Conservation (phyloP, 2,888 invertebrate genomes). For the Steinernema scapterisci region DNA sequence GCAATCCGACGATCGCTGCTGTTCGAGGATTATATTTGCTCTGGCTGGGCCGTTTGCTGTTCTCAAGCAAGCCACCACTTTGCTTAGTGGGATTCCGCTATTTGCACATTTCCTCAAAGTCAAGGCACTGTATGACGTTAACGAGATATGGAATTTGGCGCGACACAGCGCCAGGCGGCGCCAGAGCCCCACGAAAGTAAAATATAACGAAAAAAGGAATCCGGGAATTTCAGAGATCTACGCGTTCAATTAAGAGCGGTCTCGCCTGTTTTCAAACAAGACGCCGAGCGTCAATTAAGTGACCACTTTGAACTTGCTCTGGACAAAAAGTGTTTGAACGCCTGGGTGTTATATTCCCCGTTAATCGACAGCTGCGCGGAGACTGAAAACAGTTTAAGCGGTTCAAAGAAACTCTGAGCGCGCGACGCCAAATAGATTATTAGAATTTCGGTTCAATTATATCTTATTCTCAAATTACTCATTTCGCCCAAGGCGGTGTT, state of each 20-base stretch:
- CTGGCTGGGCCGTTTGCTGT: background rate
- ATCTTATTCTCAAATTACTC: background rate
- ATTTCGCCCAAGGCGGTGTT: background rate
- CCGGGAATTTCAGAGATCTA: slow-evolving; percentile 9
- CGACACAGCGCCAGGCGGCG: too few relatives aligned
- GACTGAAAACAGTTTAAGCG: too few relatives aligned
- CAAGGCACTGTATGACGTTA: background rate
- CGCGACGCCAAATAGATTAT: too few relatives aligned
- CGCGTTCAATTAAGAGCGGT: background rate
- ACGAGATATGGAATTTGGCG: background rate
- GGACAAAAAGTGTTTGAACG: too few relatives aligned
- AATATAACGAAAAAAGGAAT: too few relatives aligned
- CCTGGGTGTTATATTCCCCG: too few relatives aligned
- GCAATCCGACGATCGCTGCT: slow-evolving; percentile 18
- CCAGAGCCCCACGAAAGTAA: background rate
- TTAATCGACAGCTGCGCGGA: too few relatives aligned
- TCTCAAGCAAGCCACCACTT: slow-evolving; percentile 22
- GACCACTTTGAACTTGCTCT: too few relatives aligned
- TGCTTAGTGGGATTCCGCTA: slow-evolving; percentile 10
- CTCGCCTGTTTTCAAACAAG: too few relatives aligned
- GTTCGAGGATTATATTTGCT: slow-evolving; percentile 21
- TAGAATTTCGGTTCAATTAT: background rate
- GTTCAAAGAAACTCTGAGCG: too few relatives aligned
- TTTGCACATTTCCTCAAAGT: slow-evolving; percentile 29
- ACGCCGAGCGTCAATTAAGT: too few relatives aligned